Conservation (phyloP, 2,113 vertebrate species). For the Lanius collurio region DNA sequence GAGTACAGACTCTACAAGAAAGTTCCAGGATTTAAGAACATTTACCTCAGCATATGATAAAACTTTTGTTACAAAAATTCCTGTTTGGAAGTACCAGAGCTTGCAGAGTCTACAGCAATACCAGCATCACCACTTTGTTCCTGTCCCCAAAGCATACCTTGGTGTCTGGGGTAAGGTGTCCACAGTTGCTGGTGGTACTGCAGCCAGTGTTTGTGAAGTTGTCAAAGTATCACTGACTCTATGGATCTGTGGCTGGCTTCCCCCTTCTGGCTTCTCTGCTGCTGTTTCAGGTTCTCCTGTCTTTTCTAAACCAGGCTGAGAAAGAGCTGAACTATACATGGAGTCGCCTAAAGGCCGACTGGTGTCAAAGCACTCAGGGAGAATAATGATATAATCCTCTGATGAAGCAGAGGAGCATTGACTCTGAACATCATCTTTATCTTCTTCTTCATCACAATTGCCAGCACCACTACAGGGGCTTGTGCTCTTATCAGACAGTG, state of each 20-base stretch:
- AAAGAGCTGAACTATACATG: slow-evolving; percentile 92
- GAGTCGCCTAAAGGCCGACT: slow-evolving; percentile 91
- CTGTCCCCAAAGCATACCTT: slow-evolving; percentile 46
- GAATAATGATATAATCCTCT: slow-evolving; percentile 94
- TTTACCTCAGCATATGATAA: neutral
- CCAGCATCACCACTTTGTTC: neutral
- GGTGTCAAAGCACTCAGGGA: slow-evolving; percentile 95
- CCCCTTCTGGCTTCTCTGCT: neutral
- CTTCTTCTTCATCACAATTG: slow-evolving; percentile 65
- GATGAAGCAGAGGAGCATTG: slow-evolving; percentile 89
- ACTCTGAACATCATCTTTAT: slow-evolving; percentile 86
- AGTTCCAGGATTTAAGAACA: neutral
- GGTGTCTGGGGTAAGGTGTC: slow-evolving; percentile 41
- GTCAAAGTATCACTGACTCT: slow-evolving; percentile 75
- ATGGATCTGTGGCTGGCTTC: neutral
- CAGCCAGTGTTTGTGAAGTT: slow-evolving; percentile 79
- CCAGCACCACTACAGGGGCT: neutral
- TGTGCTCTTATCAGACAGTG: neutral
- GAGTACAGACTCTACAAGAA: neutral
- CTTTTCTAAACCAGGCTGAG: slow-evolving; percentile 82
- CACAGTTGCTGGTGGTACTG: slow-evolving; percentile 73
- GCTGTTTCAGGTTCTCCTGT: slow-evolving; percentile 48
- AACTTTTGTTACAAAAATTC: neutral
- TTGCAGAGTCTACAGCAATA: neutral
- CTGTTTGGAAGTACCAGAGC: neutral